Evolutionary conservation across 1,140 invertebrate species (phyloP).

Genomic region (Bombus soroeensis): DNA sequence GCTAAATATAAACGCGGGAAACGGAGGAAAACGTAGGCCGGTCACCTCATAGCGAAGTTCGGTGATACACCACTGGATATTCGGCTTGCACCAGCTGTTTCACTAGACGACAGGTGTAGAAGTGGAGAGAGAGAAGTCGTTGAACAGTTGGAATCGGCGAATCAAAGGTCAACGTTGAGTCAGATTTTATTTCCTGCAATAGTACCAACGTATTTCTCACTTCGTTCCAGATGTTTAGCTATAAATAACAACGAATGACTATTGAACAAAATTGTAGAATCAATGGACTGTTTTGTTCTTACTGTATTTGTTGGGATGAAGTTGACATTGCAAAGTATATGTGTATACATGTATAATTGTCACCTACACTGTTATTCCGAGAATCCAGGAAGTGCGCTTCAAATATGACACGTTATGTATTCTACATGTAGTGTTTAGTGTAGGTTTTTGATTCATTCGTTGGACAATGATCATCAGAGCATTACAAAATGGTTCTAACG

Average conservation of each 20-base stretch:
- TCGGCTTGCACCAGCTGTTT: conserved; percentile 32
- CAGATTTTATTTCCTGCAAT: neutral
- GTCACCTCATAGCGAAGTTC: neutral
- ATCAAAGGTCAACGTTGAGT: neutral
- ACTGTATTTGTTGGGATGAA: neutral
- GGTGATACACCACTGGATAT: conserved; percentile 15
- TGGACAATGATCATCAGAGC: neutral
- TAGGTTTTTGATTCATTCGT: too few relatives aligned
- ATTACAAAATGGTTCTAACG: neutral
- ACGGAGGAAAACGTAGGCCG: conserved; percentile 22
- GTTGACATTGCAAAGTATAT: neutral
- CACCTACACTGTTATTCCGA: too few relatives aligned
- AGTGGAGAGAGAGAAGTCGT: neutral
- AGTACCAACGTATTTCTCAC: neutral
- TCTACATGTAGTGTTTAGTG: too few relatives aligned
- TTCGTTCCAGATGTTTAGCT: neutral
- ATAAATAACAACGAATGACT: neutral
- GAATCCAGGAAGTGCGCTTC: too few relatives aligned
- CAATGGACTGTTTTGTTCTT: neutral
- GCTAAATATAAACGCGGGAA: conserved; percentile 34
- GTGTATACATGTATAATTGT: neutral
- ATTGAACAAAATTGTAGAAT: neutral
- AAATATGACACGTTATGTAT: too few relatives aligned
- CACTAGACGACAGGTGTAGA: conserved; percentile 30
- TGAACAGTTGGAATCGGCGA: neutral